phyloP scores from a whole-genome alignment of 2,888 invertebrate genomes.

The Syrista parreyssii region DNA sequence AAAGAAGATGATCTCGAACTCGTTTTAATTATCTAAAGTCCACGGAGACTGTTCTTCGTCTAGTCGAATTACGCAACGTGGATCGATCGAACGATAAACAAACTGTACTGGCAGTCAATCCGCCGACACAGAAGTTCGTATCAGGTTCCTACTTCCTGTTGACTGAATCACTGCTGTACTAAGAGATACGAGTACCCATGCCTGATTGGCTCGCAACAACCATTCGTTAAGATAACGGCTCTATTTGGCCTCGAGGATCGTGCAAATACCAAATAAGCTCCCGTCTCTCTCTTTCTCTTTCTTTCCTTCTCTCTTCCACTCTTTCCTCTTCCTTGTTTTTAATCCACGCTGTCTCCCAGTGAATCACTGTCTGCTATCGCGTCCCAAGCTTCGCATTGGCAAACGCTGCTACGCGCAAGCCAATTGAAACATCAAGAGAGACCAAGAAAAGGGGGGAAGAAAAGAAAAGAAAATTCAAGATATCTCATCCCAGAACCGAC shows the following conservation, averaged over 20 bases:
- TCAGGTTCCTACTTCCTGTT: conserved; percentile 28
- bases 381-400: background rate
- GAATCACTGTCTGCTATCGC: background rate
- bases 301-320: conserved; percentile 7
- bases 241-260: conserved; percentile 27
- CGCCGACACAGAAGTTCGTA: conserved; percentile 21
- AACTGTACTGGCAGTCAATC: conserved; percentile 3
- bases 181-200: conserved; percentile 2
- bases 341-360: background rate
- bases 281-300: conserved; percentile 15
- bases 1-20: background rate
- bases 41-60: background rate
- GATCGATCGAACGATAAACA: conserved; percentile 9
- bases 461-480: background rate
- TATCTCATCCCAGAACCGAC: background rate
- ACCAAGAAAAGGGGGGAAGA: background rate
- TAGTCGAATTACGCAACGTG: background rate
- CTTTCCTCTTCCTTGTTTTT: background rate
- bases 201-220: background rate
- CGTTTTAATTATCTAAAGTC: background rate
- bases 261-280: conserved; percentile 3
- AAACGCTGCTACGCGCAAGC: background rate
- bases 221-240: conserved; percentile 22
- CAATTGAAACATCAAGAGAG: background rate
- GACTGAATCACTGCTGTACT: conserved; percentile 19